These are phyloP conservation scores for Mormyrops boulengeri DNA, from an alignment of 2,797 vertebrate genomes.

Conservation along the genomic window DNA sequence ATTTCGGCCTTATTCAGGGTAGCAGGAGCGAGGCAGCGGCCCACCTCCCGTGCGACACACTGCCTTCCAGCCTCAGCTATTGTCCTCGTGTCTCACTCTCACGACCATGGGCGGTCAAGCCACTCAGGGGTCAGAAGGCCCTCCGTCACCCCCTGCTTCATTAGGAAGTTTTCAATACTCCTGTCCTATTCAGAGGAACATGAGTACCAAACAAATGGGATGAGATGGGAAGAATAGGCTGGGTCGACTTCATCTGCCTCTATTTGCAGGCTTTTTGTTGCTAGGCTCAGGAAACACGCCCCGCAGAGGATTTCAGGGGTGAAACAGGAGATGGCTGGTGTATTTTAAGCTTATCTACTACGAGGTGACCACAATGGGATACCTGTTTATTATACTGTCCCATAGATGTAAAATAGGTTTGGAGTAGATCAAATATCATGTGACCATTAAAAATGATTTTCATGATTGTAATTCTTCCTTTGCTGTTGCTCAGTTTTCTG, in stretches of 20 bases:
- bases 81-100: slow-evolving; percentile 50
- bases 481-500: background rate
- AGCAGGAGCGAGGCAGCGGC: background rate
- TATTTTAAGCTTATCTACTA: background rate
- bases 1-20: slow-evolving; percentile 21
- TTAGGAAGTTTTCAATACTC: slow-evolving; percentile 62
- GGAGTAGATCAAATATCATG: background rate
- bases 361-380: background rate
- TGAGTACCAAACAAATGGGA: background rate
- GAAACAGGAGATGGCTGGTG: background rate
- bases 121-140: slow-evolving; percentile 47
- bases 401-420: background rate
- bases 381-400: background rate
- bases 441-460: background rate
- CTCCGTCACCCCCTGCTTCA: slow-evolving; percentile 44
- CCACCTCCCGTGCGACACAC: background rate
- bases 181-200: slow-evolving; percentile 52
- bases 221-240: background rate
- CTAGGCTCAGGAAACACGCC: background rate
- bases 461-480: background rate
- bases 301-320: background rate
- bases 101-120: slow-evolving; percentile 63
- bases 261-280: background rate
- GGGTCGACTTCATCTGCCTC: background rate
- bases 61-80: slow-evolving; percentile 47